Base-by-base conservation (phyloP, 2,888 invertebrate genomes). In the Hypselothyrea guttata region DNA sequence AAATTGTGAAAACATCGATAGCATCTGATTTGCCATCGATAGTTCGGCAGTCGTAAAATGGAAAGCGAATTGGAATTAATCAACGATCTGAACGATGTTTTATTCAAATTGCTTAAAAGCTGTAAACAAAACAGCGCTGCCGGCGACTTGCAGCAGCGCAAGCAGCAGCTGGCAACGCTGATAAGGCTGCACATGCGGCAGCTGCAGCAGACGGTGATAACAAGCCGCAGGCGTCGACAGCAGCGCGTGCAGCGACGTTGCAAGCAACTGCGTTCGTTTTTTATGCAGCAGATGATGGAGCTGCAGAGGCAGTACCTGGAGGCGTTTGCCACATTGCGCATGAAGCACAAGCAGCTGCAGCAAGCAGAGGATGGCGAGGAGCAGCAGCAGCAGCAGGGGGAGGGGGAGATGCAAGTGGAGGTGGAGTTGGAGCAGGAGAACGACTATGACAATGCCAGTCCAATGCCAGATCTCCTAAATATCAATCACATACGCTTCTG, bases 221-320 rank as follows among this genome's bases (percentile, higher is more conserved):
- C 74, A 30, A 82, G 73, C 53, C 82, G 90, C 1, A 75, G 89
- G 2, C 82, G 85, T 33, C 57, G 76, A 0, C 82, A 84, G 41
- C 84, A 87, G 22, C 72, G 87, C 1, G 62, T 79, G 1, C 73
- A 76, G 4, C 72, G 77, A 8, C 76, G 86, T 0, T 76, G 86
- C 3, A 58, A 68, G 4, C 52, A 75, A 22, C 46, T 90, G 38
- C 85, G 88, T 1, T 65, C 81, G 22, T 84, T 86, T 33, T 89
- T 87, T 31, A 58, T 88, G 41, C 82, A 86, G 12, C 83, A 88
- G 18, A 58, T 89, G 71, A 67, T 87, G 16, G 84, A 86, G 11
- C 59, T 88, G 42, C 88, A 89, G 22, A 78, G 77, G 5, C 81
- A 76, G 28, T 88, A 87, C 44, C 15, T 86, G 1, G 72, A 89